phyloP scores from a whole-genome alignment of 30 jellyfish, hydroid and myxozoan genomes.

The Hydra vulgaris region DNA sequence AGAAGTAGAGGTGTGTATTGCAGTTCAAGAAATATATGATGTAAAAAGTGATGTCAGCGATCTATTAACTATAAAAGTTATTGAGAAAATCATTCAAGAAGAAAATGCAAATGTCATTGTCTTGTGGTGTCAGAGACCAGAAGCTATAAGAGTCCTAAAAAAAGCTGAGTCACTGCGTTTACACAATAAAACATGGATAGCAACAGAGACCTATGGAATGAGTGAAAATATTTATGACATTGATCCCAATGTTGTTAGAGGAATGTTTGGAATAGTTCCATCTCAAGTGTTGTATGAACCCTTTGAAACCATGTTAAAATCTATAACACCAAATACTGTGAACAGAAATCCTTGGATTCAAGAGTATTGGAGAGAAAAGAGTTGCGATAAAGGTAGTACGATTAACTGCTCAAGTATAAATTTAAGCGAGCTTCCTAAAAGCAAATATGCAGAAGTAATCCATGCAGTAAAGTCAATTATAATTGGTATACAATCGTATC shows the following conservation, averaged over 20 bases:
- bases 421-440: constrained; percentile 44
- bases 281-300: constrained; percentile 50
- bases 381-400: constrained; percentile 18
- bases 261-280: constrained; percentile 88
- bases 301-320: constrained; percentile 28
- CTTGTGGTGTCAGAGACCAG: constrained; percentile 92
- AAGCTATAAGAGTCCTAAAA: constrained; percentile 50
- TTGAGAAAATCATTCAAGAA: constrained; percentile 37
- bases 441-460: constrained; percentile 76
- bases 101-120: constrained; percentile 55
- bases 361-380: constrained; percentile 46
- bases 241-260: constrained; percentile 63
- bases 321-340: constrained; percentile 48
- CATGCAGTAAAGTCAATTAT: constrained; percentile 89
- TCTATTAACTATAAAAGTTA: constrained; percentile 25
- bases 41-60: constrained; percentile 34
- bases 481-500: constrained; percentile 43
- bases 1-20: constrained; percentile 59
- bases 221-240: constrained; percentile 32
- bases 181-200: constrained; percentile 82
- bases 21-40: constrained; percentile 64
- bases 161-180: constrained; percentile 50
- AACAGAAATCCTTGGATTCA: constrained; percentile 77
- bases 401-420: background rate
- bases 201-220: constrained; percentile 92